Evolutionary conservation across 1,140 invertebrate genomes (phyloP).

Genomic region (Onthophagus taurus): DNA sequence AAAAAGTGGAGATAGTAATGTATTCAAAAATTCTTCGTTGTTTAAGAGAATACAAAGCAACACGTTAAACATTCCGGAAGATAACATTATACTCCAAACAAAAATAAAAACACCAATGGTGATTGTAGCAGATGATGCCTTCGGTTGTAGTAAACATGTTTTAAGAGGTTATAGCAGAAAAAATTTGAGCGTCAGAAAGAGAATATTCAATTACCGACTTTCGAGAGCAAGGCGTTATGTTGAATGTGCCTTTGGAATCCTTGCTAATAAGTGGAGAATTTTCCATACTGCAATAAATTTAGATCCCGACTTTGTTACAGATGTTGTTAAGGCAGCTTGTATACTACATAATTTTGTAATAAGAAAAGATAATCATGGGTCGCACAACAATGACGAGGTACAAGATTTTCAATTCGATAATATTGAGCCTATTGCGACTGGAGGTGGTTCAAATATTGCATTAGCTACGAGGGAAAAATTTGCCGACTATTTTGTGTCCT

Average conservation of each 20-base stretch:
- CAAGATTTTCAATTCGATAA: no score
- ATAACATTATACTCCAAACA: conserved; percentile 1
- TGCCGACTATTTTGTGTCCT: no score
- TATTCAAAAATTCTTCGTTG: conserved; percentile 22
- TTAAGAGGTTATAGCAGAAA: conserved; percentile 37
- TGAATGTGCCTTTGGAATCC: conserved; percentile 41
- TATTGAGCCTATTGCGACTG: no score
- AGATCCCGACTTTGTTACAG: conserved; percentile 24
- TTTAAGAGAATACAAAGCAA: not conserved
- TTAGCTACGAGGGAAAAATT: no score
- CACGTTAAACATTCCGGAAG: not conserved
- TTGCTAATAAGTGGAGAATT: conserved; percentile 37
- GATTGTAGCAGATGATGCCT: conserved; percentile 39
- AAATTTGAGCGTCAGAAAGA: conserved; percentile 27
- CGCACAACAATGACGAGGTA: no score
- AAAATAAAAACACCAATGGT: conserved; percentile 10
- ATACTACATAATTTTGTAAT: conserved; percentile 26
- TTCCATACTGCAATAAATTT: conserved; percentile 30
- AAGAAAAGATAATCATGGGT: conserved; percentile 16
- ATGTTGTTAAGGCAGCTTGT: conserved; percentile 24
- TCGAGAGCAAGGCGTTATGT: conserved; percentile 32
- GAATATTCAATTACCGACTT: conserved; percentile 40
- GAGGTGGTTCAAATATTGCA: no score
- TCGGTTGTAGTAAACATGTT: conserved; percentile 31
- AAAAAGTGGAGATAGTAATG: conserved; percentile 33